These are phyloP conservation scores for Xestoiulus laeticollis DNA, from an alignment of 2,888 invertebrate species.

Conservation along the genomic window DNA sequence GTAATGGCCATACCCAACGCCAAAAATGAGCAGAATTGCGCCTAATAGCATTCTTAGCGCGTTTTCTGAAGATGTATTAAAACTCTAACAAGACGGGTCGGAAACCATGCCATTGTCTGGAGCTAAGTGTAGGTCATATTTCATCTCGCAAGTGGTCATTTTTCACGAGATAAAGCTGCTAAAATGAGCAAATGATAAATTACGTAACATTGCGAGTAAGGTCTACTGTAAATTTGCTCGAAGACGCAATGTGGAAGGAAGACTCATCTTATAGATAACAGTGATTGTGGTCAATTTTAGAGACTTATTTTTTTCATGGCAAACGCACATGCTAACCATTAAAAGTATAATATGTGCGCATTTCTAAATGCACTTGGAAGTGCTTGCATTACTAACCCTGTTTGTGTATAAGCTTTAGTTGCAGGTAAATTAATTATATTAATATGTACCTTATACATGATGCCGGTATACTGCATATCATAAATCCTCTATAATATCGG, in stretches of 20 bases:
- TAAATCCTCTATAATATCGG: too few species aligned
- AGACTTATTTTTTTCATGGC: too few species aligned
- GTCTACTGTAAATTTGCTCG: background rate
- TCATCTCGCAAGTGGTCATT: background rate
- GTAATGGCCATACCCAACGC: background rate
- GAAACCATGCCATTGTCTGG: background rate
- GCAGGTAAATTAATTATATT: too few species aligned
- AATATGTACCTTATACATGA: too few species aligned
- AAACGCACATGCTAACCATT: background rate
- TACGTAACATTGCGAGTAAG: background rate
- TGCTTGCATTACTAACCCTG: too few species aligned
- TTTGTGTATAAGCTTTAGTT: too few species aligned
- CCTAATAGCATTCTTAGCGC: background rate
- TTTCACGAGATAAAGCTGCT: background rate
- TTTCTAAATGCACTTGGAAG: too few species aligned
- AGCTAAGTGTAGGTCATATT: background rate
- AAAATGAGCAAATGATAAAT: conserved; percentile 7
- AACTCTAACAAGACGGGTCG: background rate
- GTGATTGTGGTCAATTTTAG: background rate
- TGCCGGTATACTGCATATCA: too few species aligned
- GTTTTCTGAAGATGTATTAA: conserved; percentile 9
- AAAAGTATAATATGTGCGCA: background rate
- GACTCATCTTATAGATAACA: background rate
- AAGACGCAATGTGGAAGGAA: background rate
- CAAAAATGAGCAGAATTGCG: background rate